Conservation (phyloP, 2,797 vertebrate species). For the Hydrophis major region DNA sequence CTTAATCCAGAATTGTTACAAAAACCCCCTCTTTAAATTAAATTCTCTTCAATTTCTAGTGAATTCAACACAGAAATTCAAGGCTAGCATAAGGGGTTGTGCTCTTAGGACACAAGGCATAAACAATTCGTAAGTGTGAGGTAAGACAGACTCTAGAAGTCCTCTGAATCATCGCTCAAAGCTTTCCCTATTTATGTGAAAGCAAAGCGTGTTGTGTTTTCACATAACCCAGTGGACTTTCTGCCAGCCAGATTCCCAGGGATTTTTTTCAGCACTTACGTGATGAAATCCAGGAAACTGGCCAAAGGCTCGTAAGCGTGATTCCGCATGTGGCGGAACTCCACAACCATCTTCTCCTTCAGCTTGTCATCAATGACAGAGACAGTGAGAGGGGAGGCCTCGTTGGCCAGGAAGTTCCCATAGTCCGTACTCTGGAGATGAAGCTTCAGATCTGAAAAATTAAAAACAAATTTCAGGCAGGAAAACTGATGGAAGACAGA, state of each 20-base stretch:
- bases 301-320: slow-evolving; percentile 96
- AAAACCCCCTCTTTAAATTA: neutral
- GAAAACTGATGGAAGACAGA: neutral
- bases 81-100: too few relatives aligned
- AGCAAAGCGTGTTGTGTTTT: fast-evolving
- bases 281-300: slow-evolving; percentile 98
- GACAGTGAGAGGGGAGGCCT: slow-evolving; percentile 93
- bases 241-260: neutral
- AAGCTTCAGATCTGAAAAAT: slow-evolving; percentile 87
- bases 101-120: neutral
- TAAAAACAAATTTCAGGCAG: neutral
- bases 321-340: slow-evolving; percentile 99
- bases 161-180: neutral
- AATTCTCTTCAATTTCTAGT: neutral
- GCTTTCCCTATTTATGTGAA: too few relatives aligned
- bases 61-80: neutral
- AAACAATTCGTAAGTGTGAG: too few relatives aligned
- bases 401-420: slow-evolving; percentile 95
- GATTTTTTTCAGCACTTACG: slow-evolving; percentile 73
- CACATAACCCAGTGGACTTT: fast-evolving
- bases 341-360: slow-evolving; percentile 99
- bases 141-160: neutral
- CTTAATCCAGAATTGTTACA: neutral
- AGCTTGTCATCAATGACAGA: slow-evolving; percentile 98
- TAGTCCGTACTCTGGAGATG: slow-evolving; percentile 99